phyloP scores from a whole-genome alignment of 2,888 invertebrate genomes.

The Dolichopus griseipennis region DNA sequence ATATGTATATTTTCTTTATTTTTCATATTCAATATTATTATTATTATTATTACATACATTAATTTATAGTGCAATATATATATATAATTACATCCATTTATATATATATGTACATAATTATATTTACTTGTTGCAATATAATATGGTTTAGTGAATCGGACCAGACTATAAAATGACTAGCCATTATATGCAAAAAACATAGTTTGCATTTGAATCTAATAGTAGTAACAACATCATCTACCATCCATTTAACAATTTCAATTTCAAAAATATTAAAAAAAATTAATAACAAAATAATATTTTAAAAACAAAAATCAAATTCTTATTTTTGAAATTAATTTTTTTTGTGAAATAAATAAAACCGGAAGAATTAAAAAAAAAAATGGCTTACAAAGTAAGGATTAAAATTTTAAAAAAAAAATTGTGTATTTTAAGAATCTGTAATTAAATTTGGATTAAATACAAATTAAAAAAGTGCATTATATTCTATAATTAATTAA shows the following conservation, averaged over 20 bases:
- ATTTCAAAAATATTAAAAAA: neutral
- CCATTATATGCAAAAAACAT: neutral
- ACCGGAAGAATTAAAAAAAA: neutral
- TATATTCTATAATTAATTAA: too few species aligned
- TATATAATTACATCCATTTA: too few species aligned
- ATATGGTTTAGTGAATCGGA: neutral
- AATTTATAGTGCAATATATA: too few species aligned
- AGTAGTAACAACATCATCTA: neutral
- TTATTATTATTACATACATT: neutral
- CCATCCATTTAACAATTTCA: too few species aligned
- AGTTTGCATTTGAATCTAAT: conserved; percentile 3
- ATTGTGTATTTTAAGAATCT: too few species aligned
- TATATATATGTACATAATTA: too few species aligned
- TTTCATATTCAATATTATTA: conserved; percentile 1
- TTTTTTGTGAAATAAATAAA: neutral
- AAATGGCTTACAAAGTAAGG: conserved; percentile 3
- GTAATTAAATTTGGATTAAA: too few species aligned
- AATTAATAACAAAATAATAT: neutral
- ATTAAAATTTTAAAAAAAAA: neutral
- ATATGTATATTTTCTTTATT: neutral
- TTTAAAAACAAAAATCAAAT: neutral
- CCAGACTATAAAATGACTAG: neutral
- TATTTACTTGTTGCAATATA: neutral
- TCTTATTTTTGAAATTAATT: neutral
- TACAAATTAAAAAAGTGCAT: too few species aligned